phyloP scores from a whole-genome alignment of 2,797 vertebrate species.

The Rhinella marina region DNA sequence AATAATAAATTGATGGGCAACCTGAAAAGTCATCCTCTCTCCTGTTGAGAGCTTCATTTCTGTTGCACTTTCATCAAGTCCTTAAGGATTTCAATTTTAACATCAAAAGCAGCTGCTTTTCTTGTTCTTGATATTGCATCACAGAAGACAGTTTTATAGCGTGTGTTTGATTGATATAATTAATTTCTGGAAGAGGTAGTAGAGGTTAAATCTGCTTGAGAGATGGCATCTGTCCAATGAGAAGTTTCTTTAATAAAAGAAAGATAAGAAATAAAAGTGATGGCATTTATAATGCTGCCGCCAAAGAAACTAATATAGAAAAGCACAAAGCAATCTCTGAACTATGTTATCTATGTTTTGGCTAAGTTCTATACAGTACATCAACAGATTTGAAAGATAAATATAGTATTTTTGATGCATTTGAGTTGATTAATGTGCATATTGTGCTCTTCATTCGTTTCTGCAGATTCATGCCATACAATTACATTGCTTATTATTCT shows the following conservation, averaged over 20 bases:
- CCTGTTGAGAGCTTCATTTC: slow-evolving; percentile 35
- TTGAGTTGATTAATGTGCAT: neutral
- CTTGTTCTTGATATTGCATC: slow-evolving; percentile 34
- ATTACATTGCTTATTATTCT: too few species aligned
- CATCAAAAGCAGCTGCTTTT: slow-evolving; percentile 36
- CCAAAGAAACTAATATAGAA: slow-evolving; percentile 21
- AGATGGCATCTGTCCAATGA: slow-evolving; percentile 47
- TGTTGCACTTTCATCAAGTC: slow-evolving; percentile 44
- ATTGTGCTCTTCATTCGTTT: neutral
- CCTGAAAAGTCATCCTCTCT: slow-evolving; percentile 26
- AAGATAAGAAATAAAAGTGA: slow-evolving; percentile 26
- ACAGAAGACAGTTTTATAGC: slow-evolving; percentile 42
- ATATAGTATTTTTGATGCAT: neutral
- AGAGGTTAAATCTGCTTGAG: slow-evolving; percentile 33
- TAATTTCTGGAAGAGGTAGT: slow-evolving; percentile 38
- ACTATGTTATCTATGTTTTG: neutral
- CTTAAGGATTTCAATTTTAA: slow-evolving; percentile 55
- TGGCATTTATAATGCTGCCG: neutral
- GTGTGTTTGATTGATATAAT: slow-evolving; percentile 43
- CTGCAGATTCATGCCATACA: neutral
- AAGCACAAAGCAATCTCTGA: neutral
- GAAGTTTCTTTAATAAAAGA: slow-evolving; percentile 22
- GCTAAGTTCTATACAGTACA: neutral
- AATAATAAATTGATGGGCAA: slow-evolving; percentile 6
- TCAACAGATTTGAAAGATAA: neutral